phyloP scores from a whole-genome alignment of 2,888 invertebrate genomes.

The Proisotoma minuta region DNA sequence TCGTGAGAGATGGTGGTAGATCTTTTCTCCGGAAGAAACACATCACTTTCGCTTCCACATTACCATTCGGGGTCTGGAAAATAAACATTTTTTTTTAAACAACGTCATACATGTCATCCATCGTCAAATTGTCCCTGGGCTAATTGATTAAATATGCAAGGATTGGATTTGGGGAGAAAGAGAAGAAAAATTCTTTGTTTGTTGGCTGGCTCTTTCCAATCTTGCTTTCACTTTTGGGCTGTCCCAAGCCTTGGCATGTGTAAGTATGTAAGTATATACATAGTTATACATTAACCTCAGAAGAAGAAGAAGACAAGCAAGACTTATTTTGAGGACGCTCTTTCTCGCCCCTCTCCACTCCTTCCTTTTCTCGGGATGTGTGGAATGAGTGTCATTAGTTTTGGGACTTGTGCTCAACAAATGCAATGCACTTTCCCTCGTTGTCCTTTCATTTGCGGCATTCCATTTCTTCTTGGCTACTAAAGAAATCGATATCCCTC shows the following conservation, averaged over 20 bases:
- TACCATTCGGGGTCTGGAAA: slow-evolving; percentile 83
- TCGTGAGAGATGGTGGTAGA: slow-evolving; percentile 89
- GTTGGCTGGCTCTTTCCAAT: too few species aligned
- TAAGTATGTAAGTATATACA: too few species aligned
- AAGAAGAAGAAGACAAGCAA: slow-evolving; percentile 1
- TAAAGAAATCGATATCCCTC: neutral
- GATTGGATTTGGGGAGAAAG: too few species aligned
- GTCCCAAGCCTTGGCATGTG: too few species aligned
- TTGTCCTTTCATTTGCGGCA: slow-evolving; percentile 2
- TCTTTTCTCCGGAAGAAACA: slow-evolving; percentile 98
- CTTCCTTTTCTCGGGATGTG: neutral
- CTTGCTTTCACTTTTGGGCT: too few species aligned
- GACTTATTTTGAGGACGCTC: neutral
- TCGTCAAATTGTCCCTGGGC: too few species aligned
- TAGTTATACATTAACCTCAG: neutral
- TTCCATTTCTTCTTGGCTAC: neutral
- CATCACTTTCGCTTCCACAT: slow-evolving; percentile 99
- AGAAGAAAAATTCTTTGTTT: too few species aligned
- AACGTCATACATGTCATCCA: too few species aligned
- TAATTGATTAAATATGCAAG: too few species aligned
- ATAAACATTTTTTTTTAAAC: too few species aligned
- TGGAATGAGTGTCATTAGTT: slow-evolving; percentile 5
- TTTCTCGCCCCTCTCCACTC: neutral
- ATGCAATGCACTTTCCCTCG: slow-evolving; percentile 2
- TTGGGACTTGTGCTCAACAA: slow-evolving; percentile 2